A percentile compares a stretch with the other conserved stretches of the same genome.
phyloP scores from a whole-genome alignment of 2,113 vertebrate species.

The Pangasianodon hypophthalmus region DNA sequence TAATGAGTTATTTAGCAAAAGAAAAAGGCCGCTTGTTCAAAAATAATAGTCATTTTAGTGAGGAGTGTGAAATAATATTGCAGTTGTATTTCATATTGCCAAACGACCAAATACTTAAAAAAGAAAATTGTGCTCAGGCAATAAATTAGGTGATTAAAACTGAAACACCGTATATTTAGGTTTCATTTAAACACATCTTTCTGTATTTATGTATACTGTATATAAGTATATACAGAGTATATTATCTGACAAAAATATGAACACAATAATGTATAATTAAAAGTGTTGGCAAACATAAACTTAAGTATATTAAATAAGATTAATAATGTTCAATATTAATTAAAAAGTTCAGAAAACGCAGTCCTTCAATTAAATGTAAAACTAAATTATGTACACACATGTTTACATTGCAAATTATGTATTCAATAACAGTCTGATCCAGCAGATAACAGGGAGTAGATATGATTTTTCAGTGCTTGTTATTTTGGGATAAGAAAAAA shows the following conservation, averaged over 20 bases:
- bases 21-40: not conserved
- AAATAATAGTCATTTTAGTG: not conserved
- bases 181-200: not conserved
- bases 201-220: not conserved
- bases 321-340: not conserved
- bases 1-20: not conserved
- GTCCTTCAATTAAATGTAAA: not conserved
- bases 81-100: not conserved
- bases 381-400: not conserved
- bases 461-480: not conserved
- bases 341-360: not conserved
- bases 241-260: not conserved
- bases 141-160: not conserved
- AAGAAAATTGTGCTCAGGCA: not conserved
- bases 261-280: not conserved
- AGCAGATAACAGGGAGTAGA: not conserved
- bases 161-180: not conserved
- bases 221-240: not conserved
- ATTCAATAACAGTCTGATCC: not conserved
- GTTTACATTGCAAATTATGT: not conserved
- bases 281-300: not conserved
- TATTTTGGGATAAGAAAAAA: not conserved
- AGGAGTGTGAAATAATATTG: not conserved
- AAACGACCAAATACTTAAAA: not conserved
- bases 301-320: not conserved